Evolutionary conservation across 2,888 invertebrate species (phyloP), one percentile per base, ranked within the genome.

Genomic region (Eristalinus aeneus): DNA sequence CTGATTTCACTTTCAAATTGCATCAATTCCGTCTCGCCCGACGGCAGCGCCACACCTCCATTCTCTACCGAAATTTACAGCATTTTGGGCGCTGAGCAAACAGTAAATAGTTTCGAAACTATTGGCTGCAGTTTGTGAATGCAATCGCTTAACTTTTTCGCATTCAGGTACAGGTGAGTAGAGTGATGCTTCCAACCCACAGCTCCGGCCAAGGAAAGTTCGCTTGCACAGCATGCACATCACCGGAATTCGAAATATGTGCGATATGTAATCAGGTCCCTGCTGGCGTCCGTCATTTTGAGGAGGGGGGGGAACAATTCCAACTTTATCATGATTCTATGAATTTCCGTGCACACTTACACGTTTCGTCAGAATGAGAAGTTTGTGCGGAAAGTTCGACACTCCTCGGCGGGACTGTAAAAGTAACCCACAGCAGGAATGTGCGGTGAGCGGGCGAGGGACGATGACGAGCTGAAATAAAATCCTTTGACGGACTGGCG

Each of bases 81-180:
- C 56, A 39, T 63, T 78, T 74, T 60, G 73, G 68, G 61, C 58
- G 67, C 76, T 56, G 34, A 74, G 31, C 82, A 78, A 78, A 78
- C 77, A 82, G 86, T 86, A 86, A 86, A 86, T 86, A 82, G 77
- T 86, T 86, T 71, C 12, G 39, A 54, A 86, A 86, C 77, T 86
- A 86, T 86, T 77, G 86, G 82, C 74, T 82, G 73, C 58, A 82
- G 67, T 86, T 84, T 73, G 53, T 53, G 69, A 69, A 81, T 73
- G 85, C 81, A 86, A 81, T 84, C 54, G 78, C 71, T 78, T 74
- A 71, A 74, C 74, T 82, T 86, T 86, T 86, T 67, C 46, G 34
- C 67, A 86, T 86, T 78, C 71, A 54, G 73, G 73, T 84, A 80
- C 77, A 82, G 77, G 86, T 78, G 77, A 71, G 39, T 22, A 31